Evolutionary conservation across 2,888 invertebrate species (phyloP).

Genomic region (Tiphia femorata): DNA sequence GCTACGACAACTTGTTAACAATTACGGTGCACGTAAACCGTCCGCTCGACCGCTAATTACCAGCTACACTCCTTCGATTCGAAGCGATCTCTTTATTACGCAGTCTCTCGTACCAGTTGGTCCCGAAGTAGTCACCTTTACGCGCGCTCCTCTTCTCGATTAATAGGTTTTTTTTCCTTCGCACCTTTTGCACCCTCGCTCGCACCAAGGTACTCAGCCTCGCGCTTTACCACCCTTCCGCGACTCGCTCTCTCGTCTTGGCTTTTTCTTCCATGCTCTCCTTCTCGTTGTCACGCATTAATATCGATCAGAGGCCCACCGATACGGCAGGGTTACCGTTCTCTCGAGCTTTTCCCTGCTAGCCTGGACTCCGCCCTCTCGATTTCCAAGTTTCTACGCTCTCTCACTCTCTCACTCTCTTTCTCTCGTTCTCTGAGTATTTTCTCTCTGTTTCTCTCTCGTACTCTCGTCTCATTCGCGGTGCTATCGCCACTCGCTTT

Average conservation of each 20-base stretch:
- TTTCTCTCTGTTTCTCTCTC: no score
- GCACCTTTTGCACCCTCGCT: background rate
- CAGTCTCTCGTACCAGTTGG: no score
- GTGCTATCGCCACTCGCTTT: no score
- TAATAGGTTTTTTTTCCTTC: conserved; percentile 1
- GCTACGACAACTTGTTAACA: background rate
- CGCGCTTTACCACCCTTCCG: background rate
- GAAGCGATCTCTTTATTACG: no score
- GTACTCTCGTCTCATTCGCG: no score
- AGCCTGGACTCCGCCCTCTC: conserved; percentile 32
- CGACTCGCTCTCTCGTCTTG: background rate
- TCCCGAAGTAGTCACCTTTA: no score
- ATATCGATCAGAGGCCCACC: conserved; percentile 41
- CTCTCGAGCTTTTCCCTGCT: conserved; percentile 39
- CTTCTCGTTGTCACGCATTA: conserved; percentile 35
- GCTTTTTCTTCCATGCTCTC: conserved; percentile 2
- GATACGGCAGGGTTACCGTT: conserved; percentile 9
- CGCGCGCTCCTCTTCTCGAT: no score
- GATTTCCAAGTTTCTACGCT: background rate
- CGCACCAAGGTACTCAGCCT: background rate
- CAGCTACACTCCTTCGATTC: no score
- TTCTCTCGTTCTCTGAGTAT: no score
- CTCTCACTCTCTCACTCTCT: no score
- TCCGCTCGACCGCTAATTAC: no score
- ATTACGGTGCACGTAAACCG: background rate